These are phyloP conservation scores for Caradrina clavipalpis DNA, from an alignment of 2,888 invertebrate species.

Conservation along the genomic window DNA sequence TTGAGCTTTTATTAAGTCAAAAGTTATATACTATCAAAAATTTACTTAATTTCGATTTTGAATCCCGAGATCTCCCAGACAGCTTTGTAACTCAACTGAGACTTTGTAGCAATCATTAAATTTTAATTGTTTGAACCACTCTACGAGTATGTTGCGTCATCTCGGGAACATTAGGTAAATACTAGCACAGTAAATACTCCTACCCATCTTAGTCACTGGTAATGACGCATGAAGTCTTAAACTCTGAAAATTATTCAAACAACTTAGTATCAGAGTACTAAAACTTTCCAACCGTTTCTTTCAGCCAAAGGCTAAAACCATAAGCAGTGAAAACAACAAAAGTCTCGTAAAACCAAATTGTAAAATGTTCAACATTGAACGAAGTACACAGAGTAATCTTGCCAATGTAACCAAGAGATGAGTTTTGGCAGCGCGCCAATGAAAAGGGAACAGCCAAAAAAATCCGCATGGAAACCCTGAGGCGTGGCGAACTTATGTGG, in stretches of 20 bases:
- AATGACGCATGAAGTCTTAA: neutral
- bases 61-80: too few species aligned
- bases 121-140: too few species aligned
- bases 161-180: too few species aligned
- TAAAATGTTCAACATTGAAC: constrained; percentile 59
- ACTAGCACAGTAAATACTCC: too few species aligned
- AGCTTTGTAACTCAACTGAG: too few species aligned
- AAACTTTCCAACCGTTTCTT: constrained; percentile 11
- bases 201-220: too few species aligned
- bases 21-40: neutral
- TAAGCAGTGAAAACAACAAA: constrained; percentile 46
- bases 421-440: constrained; percentile 67
- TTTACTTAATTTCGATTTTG: too few species aligned
- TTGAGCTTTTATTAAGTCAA: neutral
- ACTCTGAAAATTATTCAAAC: neutral
- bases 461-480: constrained; percentile 44
- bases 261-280: neutral
- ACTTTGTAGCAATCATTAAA: too few species aligned
- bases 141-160: too few species aligned
- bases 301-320: constrained; percentile 24
- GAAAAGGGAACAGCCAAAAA: constrained; percentile 57
- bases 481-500: constrained; percentile 41
- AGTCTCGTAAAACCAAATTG: constrained; percentile 56
- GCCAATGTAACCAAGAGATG: constrained; percentile 64
- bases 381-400: constrained; percentile 56